Conservation (phyloP, 2,113 vertebrate genomes). For the Sarotherodon lohbergeri region DNA sequence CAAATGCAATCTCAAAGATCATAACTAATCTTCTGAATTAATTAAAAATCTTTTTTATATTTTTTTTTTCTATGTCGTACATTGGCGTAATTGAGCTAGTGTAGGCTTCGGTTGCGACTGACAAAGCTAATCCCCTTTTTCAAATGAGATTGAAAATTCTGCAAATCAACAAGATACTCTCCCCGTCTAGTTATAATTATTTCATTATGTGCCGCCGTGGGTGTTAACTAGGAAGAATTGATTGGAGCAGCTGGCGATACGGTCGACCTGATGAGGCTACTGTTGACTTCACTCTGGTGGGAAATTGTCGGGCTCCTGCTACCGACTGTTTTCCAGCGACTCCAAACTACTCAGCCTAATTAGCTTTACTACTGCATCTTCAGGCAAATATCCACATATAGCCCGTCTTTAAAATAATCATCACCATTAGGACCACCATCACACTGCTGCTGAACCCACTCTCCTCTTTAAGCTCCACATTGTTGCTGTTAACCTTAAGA, state of each 20-base stretch:
- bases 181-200: slow-evolving; percentile 47
- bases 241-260: slow-evolving; percentile 43
- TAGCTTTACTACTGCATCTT: not conserved
- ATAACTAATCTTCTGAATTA: slow-evolving; percentile 56
- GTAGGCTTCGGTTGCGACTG: slow-evolving; percentile 1
- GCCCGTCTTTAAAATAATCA: not conserved
- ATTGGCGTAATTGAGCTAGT: slow-evolving; percentile 19
- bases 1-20: slow-evolving; percentile 51
- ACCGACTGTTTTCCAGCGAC: not conserved
- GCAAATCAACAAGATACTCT: slow-evolving; percentile 42
- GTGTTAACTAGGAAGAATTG: slow-evolving; percentile 44
- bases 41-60: slow-evolving; percentile 13
- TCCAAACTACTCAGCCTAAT: not conserved
- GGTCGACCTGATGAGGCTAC: slow-evolving; percentile 22
- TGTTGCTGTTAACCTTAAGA: not conserved
- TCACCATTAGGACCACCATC: not conserved
- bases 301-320: not conserved
- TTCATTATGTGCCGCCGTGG: slow-evolving; percentile 43
- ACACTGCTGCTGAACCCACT: not conserved
- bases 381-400: not conserved
- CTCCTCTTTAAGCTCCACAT: not conserved
- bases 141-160: slow-evolving; percentile 31
- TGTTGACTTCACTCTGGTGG: not conserved
- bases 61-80: not conserved
- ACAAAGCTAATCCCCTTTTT: slow-evolving; percentile 42